phyloP scores from a whole-genome alignment of 2,113 vertebrate genomes.

The Physeter macrocephalus region DNA sequence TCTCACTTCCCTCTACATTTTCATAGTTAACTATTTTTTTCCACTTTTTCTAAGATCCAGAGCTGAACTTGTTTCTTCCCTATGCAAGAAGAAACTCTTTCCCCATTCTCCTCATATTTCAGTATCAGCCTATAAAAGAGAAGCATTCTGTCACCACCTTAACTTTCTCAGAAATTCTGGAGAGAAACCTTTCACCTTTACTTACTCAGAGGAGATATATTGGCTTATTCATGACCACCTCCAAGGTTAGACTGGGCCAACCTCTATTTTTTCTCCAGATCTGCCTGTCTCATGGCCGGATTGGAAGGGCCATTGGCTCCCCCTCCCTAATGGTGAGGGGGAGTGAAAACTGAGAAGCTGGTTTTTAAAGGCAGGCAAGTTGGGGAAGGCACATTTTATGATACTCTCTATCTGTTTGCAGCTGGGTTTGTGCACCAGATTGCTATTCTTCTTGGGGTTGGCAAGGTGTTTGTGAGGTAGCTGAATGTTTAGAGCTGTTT shows the following conservation, averaged over 20 bases:
- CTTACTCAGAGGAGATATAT: neutral
- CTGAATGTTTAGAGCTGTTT: neutral
- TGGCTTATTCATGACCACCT: neutral
- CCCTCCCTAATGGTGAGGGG: neutral
- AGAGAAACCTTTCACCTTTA: neutral
- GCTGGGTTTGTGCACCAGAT: neutral
- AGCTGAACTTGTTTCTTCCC: neutral
- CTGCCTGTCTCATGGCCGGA: rapidly evolving
- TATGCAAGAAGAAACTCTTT: neutral
- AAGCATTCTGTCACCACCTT: neutral
- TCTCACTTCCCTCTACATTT: neutral
- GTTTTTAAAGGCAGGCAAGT: neutral
- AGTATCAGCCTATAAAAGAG: neutral
- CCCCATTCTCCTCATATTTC: neutral
- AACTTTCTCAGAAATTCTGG: neutral
- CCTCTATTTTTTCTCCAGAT: neutral
- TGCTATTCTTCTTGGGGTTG: neutral
- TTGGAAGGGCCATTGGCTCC: neutral
- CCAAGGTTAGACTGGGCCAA: neutral
- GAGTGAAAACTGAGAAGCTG: neutral
- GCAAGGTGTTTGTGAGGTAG: neutral
- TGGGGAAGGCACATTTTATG: rapidly evolving
- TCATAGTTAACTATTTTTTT: neutral
- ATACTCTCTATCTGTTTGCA: neutral
- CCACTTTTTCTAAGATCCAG: neutral